Conservation (phyloP, 2,888 invertebrate species). For the Aricia artaxerxes region DNA sequence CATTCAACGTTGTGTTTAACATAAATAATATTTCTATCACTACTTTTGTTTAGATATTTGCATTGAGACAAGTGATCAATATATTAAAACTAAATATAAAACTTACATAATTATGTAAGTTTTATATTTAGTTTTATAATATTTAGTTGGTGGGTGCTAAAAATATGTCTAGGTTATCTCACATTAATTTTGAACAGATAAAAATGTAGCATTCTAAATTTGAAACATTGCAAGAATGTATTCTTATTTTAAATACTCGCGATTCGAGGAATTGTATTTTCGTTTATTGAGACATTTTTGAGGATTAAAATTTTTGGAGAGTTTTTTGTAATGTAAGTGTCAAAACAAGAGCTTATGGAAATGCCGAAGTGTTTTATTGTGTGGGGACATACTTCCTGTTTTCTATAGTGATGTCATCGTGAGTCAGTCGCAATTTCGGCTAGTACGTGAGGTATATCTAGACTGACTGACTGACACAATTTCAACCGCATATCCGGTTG, state of each 20-base stretch:
- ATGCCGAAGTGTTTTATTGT: not conserved
- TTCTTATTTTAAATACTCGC: slow-evolving; percentile 3
- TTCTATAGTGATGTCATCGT: not conserved
- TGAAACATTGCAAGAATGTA: not conserved
- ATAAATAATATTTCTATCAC: not conserved
- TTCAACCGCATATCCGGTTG: not conserved
- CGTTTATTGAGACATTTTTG: not conserved
- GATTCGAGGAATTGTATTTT: not conserved
- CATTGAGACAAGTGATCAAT: not conserved
- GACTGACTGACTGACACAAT: slow-evolving; percentile 1
- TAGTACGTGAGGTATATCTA: slow-evolving; percentile 4
- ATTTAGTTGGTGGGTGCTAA: not conserved
- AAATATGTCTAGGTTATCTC: not conserved
- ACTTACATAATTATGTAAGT: not conserved
- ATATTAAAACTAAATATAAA: not conserved
- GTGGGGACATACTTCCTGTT: not conserved
- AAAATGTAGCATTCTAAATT: slow-evolving; percentile 1
- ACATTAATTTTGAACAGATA: not conserved
- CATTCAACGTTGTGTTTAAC: too few species aligned
- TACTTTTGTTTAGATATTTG: not conserved
- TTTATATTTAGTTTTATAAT: too few species aligned
- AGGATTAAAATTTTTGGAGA: slow-evolving; percentile 2
- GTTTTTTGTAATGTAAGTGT: not conserved
- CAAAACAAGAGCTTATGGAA: not conserved
- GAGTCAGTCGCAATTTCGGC: not conserved